Conservation (phyloP, 2,113 vertebrate genomes). For the Athene noctua region DNA sequence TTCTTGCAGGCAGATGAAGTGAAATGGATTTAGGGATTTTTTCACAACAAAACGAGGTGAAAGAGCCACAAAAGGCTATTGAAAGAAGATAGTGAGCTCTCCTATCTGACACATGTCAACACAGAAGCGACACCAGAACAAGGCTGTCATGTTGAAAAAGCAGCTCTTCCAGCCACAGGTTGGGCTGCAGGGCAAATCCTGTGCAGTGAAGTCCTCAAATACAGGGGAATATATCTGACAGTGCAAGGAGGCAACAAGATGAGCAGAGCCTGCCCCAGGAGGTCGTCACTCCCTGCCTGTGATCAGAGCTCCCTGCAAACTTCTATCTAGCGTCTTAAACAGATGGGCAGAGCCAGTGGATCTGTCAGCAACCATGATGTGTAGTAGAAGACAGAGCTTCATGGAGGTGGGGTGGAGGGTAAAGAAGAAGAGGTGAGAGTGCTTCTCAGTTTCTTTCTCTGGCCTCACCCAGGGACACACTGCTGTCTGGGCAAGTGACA, state of each 20-base stretch:
- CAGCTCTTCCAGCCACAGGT: background rate
- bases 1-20: background rate
- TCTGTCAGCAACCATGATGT: background rate
- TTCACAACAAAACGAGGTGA: background rate
- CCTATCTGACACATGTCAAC: background rate
- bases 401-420: background rate
- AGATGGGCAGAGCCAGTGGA: background rate
- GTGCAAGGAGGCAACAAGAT: background rate
- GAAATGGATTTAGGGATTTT: slow-evolving; percentile 8
- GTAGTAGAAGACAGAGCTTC: background rate
- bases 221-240: background rate
- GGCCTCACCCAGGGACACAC: background rate
- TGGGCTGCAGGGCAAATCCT: background rate
- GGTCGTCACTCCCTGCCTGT: background rate
- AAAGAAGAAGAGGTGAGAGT: background rate
- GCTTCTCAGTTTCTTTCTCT: background rate
- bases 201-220: background rate
- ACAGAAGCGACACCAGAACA: background rate
- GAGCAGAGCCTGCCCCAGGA: background rate
- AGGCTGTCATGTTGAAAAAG: background rate
- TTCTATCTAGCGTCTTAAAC: background rate
- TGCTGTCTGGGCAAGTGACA: background rate
- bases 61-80: slow-evolving; percentile 15
- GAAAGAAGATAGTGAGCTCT: background rate
- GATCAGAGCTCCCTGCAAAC: background rate